A percentile compares a stretch with the other conserved stretches of the same genome.
These are phyloP conservation scores for Holothuria scabra DNA, from an alignment of 53 echinoderm and acorn worm species.

Conservation along the genomic window DNA sequence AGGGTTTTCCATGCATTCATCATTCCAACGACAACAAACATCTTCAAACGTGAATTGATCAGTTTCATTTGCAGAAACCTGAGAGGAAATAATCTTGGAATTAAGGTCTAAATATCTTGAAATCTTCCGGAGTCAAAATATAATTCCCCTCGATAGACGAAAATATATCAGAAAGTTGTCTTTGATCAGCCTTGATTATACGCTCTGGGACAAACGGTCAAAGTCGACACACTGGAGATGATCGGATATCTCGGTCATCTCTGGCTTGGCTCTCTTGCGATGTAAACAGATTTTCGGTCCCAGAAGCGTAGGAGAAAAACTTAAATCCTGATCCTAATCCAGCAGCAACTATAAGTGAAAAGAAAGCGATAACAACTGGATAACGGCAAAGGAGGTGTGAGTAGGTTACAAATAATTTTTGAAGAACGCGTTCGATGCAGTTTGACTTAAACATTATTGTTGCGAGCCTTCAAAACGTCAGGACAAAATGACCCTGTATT, in stretches of 20 bases:
- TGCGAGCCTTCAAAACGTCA: no score
- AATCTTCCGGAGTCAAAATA: conserved; percentile 44
- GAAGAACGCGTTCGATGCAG: conserved; percentile 21
- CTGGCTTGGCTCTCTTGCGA: conserved; percentile 61
- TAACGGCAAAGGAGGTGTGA: neutral
- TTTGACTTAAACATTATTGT: neutral
- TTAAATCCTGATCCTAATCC: conserved; percentile 13
- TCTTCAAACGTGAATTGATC: conserved; percentile 13
- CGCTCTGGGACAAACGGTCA: conserved; percentile 49
- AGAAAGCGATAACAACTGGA: neutral
- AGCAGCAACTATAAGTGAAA: neutral
- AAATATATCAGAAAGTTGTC: conserved; percentile 45
- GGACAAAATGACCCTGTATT: no score
- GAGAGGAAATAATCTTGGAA: neutral
- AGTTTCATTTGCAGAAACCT: neutral
- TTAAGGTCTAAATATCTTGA: conserved; percentile 54
- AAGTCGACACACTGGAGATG: conserved; percentile 49
- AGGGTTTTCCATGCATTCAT: conserved; percentile 51
- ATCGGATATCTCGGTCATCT: conserved; percentile 42
- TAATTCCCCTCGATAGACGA: conserved; percentile 47
- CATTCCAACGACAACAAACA: conserved; percentile 20
- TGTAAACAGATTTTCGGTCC: conserved; percentile 54
- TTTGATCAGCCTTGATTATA: conserved; percentile 43
- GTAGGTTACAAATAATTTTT: neutral
- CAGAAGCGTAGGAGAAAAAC: conserved; percentile 1